Evolutionary conservation across 2,113 vertebrate species (phyloP), one percentile per base, ranked within the genome.

Genomic region (Anoplopoma fimbria): DNA sequence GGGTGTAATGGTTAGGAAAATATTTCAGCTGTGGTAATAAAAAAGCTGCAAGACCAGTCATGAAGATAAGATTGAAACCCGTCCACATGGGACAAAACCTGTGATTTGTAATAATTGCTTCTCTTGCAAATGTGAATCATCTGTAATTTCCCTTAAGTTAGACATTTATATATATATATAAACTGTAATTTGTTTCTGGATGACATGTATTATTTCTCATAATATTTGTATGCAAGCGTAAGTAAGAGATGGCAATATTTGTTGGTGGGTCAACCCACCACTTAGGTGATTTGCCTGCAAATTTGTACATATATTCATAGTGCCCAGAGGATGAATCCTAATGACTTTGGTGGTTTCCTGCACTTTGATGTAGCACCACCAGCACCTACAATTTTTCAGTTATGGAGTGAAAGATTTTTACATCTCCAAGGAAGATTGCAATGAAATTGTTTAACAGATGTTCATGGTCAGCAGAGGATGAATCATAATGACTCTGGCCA

Each of bases 1-100:
- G 67, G 49, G 61, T 71, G 57, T 83, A 81, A 82, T 77, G 79
- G 53, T 70, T 71, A 15, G 69, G 69, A 87, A 82, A 77, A 85
- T 69, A 73, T 75, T 79, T 57, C 49, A 63, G 61, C 81, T 62
- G 34, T 38, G 42, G 29, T 51, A 27, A 73, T 73, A 87, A 81
- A 84, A 27, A 76, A 40, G 64, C 75, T 31, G 49, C 40, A n/a
- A 67, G 49, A 73, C 61, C 75, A 33, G 74, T 79, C 62, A 69
- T n/a, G 45, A 42, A 69, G 79, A 79, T 45, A 21, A 40, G 75
- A 77, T 49, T 79, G 49, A 82, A 69, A 76, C 61, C 63, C 21
- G 27, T 14, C 49, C 40, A 47, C 53, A 53, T 12, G 3, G 34
- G 31, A 77, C 51, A 21, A 62, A 77, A 75, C 82, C 47, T 64